A percentile compares a stretch with the other conserved stretches of the same genome.
Conservation (phyloP, 2,888 invertebrate species). For the Altica lythri region DNA sequence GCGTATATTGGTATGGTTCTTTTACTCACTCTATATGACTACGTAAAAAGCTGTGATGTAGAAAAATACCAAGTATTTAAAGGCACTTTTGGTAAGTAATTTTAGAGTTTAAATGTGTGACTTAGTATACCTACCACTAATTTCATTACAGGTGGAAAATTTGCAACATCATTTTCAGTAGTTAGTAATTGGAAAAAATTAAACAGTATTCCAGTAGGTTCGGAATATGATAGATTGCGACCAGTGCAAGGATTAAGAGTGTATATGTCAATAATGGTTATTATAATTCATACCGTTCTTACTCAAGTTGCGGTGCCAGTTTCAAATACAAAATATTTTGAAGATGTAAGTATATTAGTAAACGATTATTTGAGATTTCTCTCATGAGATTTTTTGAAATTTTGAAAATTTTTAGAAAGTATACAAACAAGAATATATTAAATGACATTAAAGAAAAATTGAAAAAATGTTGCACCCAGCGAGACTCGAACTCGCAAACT, state of each 20-base stretch:
- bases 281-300: conserved; percentile 25
- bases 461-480: no score
- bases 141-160: conserved; percentile 32
- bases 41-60: conserved; percentile 6
- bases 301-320: conserved; percentile 24
- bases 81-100: conserved; percentile 13
- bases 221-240: conserved; percentile 27
- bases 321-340: conserved; percentile 30
- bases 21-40: conserved; percentile 18
- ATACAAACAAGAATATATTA: no score
- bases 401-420: no score
- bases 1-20: conserved; percentile 17
- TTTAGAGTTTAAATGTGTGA: background rate
- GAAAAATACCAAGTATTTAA: conserved; percentile 16
- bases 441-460: no score
- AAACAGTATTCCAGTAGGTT: conserved; percentile 19
- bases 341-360: conserved; percentile 29
- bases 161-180: conserved; percentile 39
- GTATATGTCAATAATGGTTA: conserved; percentile 30
- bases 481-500: no score
- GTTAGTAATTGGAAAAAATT: conserved; percentile 39
- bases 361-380: no score
- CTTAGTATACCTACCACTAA: no score
- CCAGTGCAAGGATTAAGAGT: conserved; percentile 33
- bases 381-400: no score